Evolutionary conservation across 2,113 vertebrate species (phyloP), one percentile per base, ranked within the genome.

Genomic region (Eonycteris spelaea): DNA sequence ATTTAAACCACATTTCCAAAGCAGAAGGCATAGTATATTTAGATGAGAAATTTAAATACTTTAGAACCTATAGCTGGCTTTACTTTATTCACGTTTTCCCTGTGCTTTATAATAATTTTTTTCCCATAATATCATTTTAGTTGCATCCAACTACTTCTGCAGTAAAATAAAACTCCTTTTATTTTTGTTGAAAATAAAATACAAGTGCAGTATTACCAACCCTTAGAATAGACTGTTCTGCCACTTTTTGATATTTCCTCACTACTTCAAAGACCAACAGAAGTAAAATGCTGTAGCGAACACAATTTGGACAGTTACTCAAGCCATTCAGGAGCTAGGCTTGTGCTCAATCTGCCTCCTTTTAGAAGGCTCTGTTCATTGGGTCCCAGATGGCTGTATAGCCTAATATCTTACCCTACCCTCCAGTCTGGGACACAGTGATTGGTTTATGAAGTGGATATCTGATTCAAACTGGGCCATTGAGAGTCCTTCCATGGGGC

Each of bases 1-100:
- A 82, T 45, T 22, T 61, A 92, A 92, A 94, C 61, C 84, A 67
- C 67, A 86, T 86, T 91, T 91, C 78, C 48, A 78, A 84, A 92
- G 94, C 71, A 86, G 35, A 87, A 65, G 59, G 26, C 59, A 21
- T 0, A 24, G 43, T 82, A 35, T 65, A 59, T 38, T 84, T 68
- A 86, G 48, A 79, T 35, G 63, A 90, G 71, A 86, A 95, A 93
- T 65, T 83, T 53, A 87, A 53, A 70, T 7, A 51, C 6, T 84
- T 82, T 35, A 82, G 75, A 91, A 70, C 38, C 30, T 10, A 79
- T 2, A 79, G 48, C 24, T 48, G 57, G 61, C 33, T 77, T 61
- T 86, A 79, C 38, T 38, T 4, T 53, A 78, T 22, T 95, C 70
- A 82, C 18, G 43, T 51, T 94, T 2, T 26, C 28, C 89, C 33